Percentiles rank a stretch among this genome's conserved stretches.
These are phyloP conservation scores for Drosophila limbata DNA, from an alignment of 2,888 invertebrate genomes.

Conservation along the genomic window DNA sequence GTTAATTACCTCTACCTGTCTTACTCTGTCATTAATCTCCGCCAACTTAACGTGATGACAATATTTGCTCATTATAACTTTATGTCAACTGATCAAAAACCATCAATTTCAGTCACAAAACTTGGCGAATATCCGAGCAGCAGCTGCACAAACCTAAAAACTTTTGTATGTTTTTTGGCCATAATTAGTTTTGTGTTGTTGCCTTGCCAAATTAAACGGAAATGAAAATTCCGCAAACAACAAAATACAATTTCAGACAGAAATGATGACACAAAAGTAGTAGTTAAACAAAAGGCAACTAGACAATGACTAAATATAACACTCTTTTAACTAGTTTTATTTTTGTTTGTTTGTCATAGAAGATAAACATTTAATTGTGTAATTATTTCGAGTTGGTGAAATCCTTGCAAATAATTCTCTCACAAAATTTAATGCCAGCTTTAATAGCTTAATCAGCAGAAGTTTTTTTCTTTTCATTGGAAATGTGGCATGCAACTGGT, in stretches of 20 bases:
- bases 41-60: slow-evolving; percentile 30
- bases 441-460: slow-evolving; percentile 42
- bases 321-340: slow-evolving; percentile 7
- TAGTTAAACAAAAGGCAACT: slow-evolving; percentile 23
- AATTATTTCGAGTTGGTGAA: slow-evolving; percentile 18
- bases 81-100: slow-evolving; percentile 35
- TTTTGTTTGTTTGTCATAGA: slow-evolving; percentile 1
- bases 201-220: slow-evolving; percentile 37
- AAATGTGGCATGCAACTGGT: slow-evolving; percentile 41
- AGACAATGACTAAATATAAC: slow-evolving; percentile 13
- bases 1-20: slow-evolving; percentile 35
- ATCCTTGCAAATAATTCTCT: slow-evolving; percentile 13
- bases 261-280: slow-evolving; percentile 15
- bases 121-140: slow-evolving; percentile 8
- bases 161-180: slow-evolving; percentile 28
- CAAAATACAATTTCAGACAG: slow-evolving; percentile 1
- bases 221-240: slow-evolving; percentile 31
- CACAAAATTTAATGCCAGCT: slow-evolving; percentile 17
- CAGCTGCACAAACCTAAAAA: slow-evolving; percentile 17
- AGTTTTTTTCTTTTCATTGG: slow-evolving; percentile 14
- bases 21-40: slow-evolving; percentile 39
- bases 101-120: slow-evolving; percentile 34
- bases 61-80: slow-evolving; percentile 48
- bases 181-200: slow-evolving; percentile 42
- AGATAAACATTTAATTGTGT: slow-evolving; percentile 20